These are phyloP conservation scores for Danionella cerebrum DNA, from an alignment of 2,113 vertebrate genomes.

Conservation along the genomic window DNA sequence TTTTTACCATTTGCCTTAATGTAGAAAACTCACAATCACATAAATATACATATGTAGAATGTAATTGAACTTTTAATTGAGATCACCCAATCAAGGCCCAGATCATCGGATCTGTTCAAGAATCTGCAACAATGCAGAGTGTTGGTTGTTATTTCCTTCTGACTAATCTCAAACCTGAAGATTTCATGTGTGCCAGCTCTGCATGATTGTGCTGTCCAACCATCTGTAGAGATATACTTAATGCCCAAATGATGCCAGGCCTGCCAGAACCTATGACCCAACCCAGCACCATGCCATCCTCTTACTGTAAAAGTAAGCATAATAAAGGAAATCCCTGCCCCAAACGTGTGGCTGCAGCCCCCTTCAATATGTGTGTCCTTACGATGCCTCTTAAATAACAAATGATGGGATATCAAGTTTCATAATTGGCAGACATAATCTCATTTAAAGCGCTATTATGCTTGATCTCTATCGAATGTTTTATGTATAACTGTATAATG, in stretches of 20 bases:
- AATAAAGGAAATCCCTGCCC: slow-evolving; percentile 27
- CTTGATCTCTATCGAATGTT: no score
- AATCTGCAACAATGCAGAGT: neutral
- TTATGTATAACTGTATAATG: no score
- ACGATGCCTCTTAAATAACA: no score
- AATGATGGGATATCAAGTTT: no score
- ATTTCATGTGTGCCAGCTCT: neutral
- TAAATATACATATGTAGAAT: no score
- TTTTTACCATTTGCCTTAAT: no score
- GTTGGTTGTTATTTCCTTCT: neutral
- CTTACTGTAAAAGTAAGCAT: slow-evolving; percentile 15
- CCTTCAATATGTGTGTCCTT: slow-evolving; percentile 9
- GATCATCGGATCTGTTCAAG: no score
- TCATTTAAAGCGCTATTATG: no score
- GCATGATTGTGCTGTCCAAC: neutral
- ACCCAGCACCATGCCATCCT: slow-evolving; percentile 21
- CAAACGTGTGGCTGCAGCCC: neutral
- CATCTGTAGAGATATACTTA: slow-evolving; percentile 25
- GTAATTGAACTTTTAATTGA: no score
- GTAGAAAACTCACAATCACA: no score
- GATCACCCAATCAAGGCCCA: no score
- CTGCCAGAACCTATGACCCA: slow-evolving; percentile 30
- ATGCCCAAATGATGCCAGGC: slow-evolving; percentile 21
- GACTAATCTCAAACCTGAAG: slow-evolving; percentile 5
- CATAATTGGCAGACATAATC: no score